Conservation (phyloP, 2,888 invertebrate genomes). For the Norana najaformis region DNA sequence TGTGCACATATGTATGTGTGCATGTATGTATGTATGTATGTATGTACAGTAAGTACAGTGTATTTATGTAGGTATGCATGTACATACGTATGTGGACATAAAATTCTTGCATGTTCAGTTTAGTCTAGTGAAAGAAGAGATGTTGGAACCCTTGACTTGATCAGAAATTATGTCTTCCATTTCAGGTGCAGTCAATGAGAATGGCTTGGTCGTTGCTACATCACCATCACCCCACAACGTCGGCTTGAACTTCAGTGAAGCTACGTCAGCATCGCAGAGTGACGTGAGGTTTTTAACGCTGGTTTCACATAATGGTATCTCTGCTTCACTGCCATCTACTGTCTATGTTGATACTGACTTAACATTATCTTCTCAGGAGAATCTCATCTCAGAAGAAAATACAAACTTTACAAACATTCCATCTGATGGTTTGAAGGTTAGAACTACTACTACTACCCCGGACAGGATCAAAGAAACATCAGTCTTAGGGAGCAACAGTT, state of each 20-base stretch:
- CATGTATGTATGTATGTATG: not conserved
- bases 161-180: no score
- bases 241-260: not conserved
- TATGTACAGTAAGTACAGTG: not conserved
- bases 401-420: not conserved
- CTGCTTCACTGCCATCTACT: not conserved
- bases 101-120: no score
- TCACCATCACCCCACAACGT: not conserved
- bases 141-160: no score
- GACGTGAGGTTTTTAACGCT: not conserved
- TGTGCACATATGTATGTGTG: not conserved
- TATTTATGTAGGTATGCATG: no score
- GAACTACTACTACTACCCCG: not conserved
- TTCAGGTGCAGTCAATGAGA: not conserved
- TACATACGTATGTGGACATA: no score
- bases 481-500: not conserved
- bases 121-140: no score
- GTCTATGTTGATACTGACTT: not conserved
- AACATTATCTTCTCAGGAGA: not conserved
- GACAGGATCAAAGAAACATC: not conserved
- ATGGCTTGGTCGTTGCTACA: no score
- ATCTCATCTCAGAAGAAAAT: not conserved
- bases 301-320: not conserved
- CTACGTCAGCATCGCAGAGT: not conserved
- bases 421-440: not conserved